Conservation (phyloP, 2,113 vertebrate genomes). For the Todiramphus saurophagus region DNA sequence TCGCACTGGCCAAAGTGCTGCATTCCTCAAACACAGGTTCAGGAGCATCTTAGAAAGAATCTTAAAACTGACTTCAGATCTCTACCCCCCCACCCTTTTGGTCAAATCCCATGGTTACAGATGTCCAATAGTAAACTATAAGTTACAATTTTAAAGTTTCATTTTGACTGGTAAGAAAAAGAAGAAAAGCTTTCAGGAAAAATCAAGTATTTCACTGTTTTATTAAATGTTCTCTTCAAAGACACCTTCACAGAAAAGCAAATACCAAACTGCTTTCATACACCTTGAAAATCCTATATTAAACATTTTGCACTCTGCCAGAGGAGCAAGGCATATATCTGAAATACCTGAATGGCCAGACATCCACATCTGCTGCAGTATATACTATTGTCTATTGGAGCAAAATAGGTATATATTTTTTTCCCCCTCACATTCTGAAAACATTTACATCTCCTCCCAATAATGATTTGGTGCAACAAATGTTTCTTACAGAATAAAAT, state of each 20-base stretch:
- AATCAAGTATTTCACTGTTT: neutral
- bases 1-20: neutral
- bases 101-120: neutral
- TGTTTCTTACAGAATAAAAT: neutral
- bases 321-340: neutral
- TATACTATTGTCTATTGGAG: neutral
- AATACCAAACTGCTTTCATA: neutral
- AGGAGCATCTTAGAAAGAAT: neutral
- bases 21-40: neutral
- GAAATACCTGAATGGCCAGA: neutral
- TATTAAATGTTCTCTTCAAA: neutral
- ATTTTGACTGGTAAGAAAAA: neutral
- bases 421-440: neutral
- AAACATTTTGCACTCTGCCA: slow-evolving; percentile 2
- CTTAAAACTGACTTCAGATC: neutral
- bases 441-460: neutral
- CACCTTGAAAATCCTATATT: neutral
- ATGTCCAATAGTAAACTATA: neutral
- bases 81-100: accelerated
- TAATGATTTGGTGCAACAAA: neutral
- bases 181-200: slow-evolving; percentile 3
- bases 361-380: neutral
- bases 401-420: neutral
- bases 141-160: neutral
- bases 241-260: neutral